Conservation (phyloP, 2,888 invertebrate genomes). For the Polydrusus pterygomalis region DNA sequence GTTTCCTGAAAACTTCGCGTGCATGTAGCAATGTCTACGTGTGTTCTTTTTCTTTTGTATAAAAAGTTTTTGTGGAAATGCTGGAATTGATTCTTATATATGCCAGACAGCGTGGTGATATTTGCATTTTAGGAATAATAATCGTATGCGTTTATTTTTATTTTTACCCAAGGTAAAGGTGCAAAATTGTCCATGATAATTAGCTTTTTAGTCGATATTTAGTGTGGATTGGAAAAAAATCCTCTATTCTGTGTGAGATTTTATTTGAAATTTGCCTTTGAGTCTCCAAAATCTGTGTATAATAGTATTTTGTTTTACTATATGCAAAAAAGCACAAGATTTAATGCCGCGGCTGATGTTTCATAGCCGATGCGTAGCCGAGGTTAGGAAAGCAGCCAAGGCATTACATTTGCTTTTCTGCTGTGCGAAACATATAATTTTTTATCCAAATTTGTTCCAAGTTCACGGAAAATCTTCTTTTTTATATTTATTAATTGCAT, state of each 20-base stretch:
- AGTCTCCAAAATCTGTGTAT: too few relatives aligned
- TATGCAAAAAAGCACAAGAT: background rate
- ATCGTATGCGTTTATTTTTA: too few relatives aligned
- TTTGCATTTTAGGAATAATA: background rate
- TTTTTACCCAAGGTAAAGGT: too few relatives aligned
- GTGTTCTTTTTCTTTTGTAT: conserved; percentile 49
- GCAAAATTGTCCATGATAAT: too few relatives aligned
- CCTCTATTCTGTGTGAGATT: too few relatives aligned
- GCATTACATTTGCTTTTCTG: background rate
- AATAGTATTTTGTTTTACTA: background rate
- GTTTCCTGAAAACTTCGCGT: conserved; percentile 67
- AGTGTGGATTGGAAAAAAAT: too few relatives aligned
- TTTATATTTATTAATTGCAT: background rate
- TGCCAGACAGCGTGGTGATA: conserved; percentile 6
- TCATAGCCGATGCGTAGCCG: background rate
- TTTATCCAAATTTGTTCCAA: background rate
- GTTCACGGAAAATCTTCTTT: background rate
- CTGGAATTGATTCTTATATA: conserved; percentile 19
- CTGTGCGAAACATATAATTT: background rate
- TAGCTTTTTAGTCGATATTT: background rate
- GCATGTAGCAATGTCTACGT: conserved; percentile 55
- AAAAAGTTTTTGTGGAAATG: conserved; percentile 51
- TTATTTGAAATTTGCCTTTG: too few relatives aligned
- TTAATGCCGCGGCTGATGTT: background rate
- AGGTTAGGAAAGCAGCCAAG: background rate